Evolutionary conservation across 2,888 invertebrate species (phyloP), one percentile per base, ranked within the genome.

Genomic region (Synergus umbraculus): DNA sequence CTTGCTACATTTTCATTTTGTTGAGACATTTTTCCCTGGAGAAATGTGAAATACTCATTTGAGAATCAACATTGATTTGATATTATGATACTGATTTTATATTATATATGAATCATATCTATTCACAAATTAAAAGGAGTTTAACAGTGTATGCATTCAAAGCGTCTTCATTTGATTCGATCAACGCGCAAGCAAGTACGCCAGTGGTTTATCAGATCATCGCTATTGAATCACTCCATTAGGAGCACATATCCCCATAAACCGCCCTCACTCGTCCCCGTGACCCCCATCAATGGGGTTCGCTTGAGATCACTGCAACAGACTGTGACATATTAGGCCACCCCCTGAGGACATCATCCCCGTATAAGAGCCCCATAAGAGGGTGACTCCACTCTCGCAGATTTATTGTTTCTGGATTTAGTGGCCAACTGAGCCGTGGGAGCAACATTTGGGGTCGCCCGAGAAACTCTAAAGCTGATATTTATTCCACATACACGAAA

Each of bases 301-400:
- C 85, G 82, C 79, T 87, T 82, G 87, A 89, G 86, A 89, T 88
- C 87, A 86, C 91, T 92, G 91, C 91, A 91, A 90, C 91, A 89
- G 91, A 92, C 92, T 92, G 91, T 92, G 92, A 92, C 92, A 89
- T 91, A 92, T 92, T 92, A 92, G 89, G 88, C 90, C 88, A 88
- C 89, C 91, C 91, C 89, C 89, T 83, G 85, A 87, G 87, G 87
- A 86, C 88, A 89, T 89, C 89, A 89, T 89, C 87, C 87, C 85
- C 84, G 83, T 79, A 85, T 88, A 88, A 89, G 89, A 90, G 90
- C 85, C 83, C 85, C 85, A 84, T 86, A 87, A 89, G 89, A 87
- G 87, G 87, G 86, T 85, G 84, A 85, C 84, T 85, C 83, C 77
- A 60, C 81, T 85, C 82, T 81, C 82, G 82, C 85, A 86, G 89